Conservation (phyloP, 1,140 invertebrate genomes). For the Myzus persicae region DNA sequence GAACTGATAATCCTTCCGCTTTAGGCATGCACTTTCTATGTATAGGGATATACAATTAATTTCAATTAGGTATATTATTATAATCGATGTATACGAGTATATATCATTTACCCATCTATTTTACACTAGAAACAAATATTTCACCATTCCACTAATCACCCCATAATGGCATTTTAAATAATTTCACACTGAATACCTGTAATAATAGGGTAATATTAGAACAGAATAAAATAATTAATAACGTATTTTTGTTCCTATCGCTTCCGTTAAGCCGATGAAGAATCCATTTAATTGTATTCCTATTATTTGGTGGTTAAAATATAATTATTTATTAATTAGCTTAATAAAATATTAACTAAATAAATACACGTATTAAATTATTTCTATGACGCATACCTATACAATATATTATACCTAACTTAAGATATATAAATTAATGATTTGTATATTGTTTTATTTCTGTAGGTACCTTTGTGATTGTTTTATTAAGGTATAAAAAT, state of each 20-base stretch:
- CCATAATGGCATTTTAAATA: not conserved
- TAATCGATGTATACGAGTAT: not conserved
- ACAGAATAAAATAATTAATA: not conserved
- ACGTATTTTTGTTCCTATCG: not conserved
- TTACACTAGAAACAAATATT: not conserved
- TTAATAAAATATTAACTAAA: too few species aligned
- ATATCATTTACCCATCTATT: not conserved
- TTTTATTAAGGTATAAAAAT: too few species aligned
- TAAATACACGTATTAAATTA: too few species aligned
- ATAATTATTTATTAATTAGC: not conserved
- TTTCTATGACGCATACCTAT: too few species aligned
- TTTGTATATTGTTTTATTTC: too few species aligned
- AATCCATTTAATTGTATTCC: not conserved
- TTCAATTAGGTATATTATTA: not conserved
- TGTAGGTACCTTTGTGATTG: too few species aligned
- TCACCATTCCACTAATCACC: not conserved
- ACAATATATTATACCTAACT: too few species aligned
- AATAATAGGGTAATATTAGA: not conserved
- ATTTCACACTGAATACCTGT: not conserved
- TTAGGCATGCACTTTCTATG: not conserved
- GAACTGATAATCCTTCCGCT: not conserved
- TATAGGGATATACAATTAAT: not conserved
- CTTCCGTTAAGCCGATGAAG: not conserved
- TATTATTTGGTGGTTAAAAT: not conserved
- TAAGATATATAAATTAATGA: too few species aligned